phyloP scores from a whole-genome alignment of 1,140 invertebrate genomes.

The Heliconius eleuchia region DNA sequence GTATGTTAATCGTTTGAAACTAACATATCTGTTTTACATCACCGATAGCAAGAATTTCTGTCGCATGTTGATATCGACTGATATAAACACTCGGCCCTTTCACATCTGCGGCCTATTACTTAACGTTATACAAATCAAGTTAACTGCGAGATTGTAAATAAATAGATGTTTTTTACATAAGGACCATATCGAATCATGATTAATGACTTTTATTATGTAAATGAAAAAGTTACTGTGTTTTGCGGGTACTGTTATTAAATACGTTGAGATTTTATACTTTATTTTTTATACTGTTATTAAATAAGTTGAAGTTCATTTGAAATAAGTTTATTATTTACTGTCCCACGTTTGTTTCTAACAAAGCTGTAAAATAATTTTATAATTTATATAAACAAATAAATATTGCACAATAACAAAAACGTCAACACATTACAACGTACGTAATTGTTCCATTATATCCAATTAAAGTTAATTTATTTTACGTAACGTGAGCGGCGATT shows the following conservation, averaged over 20 bases:
- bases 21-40: slow-evolving; percentile 4
- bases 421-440: background rate
- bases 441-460: background rate
- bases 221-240: background rate
- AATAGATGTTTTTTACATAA: slow-evolving; percentile 2
- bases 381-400: slow-evolving; percentile 4
- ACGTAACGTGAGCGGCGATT: slow-evolving; percentile 12
- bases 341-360: background rate
- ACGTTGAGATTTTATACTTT: too few relatives aligned
- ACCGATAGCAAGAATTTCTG: background rate
- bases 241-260: background rate
- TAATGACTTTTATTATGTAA: background rate
- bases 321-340: background rate
- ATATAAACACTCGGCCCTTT: slow-evolving; percentile 29
- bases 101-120: background rate
- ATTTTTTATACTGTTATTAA: background rate
- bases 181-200: background rate
- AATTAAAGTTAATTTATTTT: slow-evolving; percentile 5
- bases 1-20: slow-evolving; percentile 1
- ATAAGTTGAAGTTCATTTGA: background rate
- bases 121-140: slow-evolving; percentile 9
- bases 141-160: background rate
- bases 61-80: background rate
- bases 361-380: background rate
- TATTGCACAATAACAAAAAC: background rate